A percentile compares a stretch with the other conserved stretches of the same genome.
Conservation (phyloP, 2,113 vertebrate genomes). For the Microcebus griseorufus region DNA sequence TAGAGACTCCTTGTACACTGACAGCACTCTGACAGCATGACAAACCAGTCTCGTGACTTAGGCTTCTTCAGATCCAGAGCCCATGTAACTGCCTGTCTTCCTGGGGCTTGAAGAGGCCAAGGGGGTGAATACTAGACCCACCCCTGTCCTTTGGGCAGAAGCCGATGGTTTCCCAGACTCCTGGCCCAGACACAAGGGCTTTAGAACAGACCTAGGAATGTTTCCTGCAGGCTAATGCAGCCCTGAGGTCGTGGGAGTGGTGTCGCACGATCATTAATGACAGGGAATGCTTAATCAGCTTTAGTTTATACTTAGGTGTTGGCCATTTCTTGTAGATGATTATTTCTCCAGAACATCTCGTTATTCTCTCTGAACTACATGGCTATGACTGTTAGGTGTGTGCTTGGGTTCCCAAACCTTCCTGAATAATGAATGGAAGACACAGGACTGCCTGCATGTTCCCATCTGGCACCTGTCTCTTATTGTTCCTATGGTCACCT, state of each 20-base stretch:
- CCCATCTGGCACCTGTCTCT: neutral
- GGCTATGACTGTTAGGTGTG: neutral
- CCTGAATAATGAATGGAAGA: neutral
- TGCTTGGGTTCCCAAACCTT: neutral
- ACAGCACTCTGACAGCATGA: no score
- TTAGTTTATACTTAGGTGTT: conserved; percentile 28
- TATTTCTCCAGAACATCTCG: conserved; percentile 21
- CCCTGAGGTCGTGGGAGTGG: neutral
- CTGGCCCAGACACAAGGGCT: neutral
- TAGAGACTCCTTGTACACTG: neutral
- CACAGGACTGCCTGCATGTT: neutral
- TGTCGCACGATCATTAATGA: neutral
- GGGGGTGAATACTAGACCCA: neutral
- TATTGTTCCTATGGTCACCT: neutral
- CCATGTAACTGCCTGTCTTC: neutral
- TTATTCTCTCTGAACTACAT: neutral
- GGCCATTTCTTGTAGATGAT: neutral
- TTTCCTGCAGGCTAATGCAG: conserved; percentile 40
- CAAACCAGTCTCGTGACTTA: neutral
- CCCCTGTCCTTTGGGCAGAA: neutral
- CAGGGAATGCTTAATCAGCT: neutral
- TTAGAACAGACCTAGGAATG: conserved; percentile 28
- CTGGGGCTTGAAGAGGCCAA: neutral
- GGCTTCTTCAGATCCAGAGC: neutral
- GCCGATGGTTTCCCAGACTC: conserved; percentile 30